Percentiles rank a stretch among this genome's conserved stretches.
Evolutionary conservation across 2,888 invertebrate species (phyloP).

Genomic region (Ditula angustiorana): DNA sequence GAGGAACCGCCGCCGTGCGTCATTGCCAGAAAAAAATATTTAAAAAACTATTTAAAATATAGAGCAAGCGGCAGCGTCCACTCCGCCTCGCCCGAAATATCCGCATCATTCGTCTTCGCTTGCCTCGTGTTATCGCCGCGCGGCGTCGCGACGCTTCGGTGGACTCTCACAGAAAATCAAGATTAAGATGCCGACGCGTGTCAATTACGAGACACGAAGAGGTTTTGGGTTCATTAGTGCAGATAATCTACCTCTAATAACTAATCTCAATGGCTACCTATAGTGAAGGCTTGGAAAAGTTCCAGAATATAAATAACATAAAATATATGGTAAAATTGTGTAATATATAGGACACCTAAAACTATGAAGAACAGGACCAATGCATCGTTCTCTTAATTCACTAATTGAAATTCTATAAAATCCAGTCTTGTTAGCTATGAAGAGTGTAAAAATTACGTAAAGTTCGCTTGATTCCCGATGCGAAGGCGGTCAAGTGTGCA

Average conservation of each 20-base stretch:
- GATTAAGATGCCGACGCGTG: slow-evolving; percentile 57
- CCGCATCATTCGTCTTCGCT: slow-evolving; percentile 52
- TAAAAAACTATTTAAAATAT: slow-evolving; percentile 64
- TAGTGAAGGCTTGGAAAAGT: slow-evolving; percentile 30
- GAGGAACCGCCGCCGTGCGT: slow-evolving; percentile 75
- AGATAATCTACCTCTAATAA: slow-evolving; percentile 37
- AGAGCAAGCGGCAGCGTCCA: slow-evolving; percentile 58
- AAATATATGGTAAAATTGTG: slow-evolving; percentile 24
- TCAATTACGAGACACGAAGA: slow-evolving; percentile 55
- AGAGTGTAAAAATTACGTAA: slow-evolving; percentile 57
- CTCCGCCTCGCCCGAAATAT: slow-evolving; percentile 73
- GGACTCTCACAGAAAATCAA: slow-evolving; percentile 56
- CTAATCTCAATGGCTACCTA: slow-evolving; percentile 34
- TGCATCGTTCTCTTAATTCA: slow-evolving; percentile 27
- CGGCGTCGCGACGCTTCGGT: slow-evolving; percentile 21
- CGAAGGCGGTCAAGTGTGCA: slow-evolving; percentile 80
- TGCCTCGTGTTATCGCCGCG: slow-evolving; percentile 30
- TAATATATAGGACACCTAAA: slow-evolving; percentile 18
- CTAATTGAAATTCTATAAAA: slow-evolving; percentile 5
- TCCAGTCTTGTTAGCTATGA: slow-evolving; percentile 19
- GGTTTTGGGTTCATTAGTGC: slow-evolving; percentile 38
- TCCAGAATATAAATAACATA: slow-evolving; percentile 34
- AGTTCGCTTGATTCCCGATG: slow-evolving; percentile 67
- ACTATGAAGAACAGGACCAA: slow-evolving; percentile 14
- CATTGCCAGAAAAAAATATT: slow-evolving; percentile 66